These are phyloP conservation scores for Erebia aethiops DNA, from an alignment of 2,888 invertebrate species.

Conservation along the genomic window DNA sequence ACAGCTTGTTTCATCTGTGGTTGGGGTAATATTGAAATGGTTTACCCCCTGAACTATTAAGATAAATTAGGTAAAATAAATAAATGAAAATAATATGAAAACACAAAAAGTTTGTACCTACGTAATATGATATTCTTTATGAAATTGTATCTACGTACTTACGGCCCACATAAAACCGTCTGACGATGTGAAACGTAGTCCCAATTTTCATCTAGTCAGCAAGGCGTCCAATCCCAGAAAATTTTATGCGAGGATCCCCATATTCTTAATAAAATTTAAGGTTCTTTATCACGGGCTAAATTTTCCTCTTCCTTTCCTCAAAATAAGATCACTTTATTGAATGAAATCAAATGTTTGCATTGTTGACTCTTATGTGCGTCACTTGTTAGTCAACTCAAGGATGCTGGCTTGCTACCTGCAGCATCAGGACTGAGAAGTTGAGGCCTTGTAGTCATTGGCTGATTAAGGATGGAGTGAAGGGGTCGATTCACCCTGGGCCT, in stretches of 20 bases:
- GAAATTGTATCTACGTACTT: slow-evolving; percentile 9
- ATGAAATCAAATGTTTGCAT: neutral
- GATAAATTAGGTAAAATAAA: too few relatives aligned
- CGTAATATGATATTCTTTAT: slow-evolving; percentile 1
- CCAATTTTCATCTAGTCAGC: slow-evolving; percentile 27
- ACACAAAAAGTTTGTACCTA: neutral
- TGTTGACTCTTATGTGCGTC: neutral
- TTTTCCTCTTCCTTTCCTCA: too few relatives aligned
- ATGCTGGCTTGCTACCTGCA: too few relatives aligned
- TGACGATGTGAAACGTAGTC: slow-evolving; percentile 31
- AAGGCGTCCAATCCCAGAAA: slow-evolving; percentile 21
- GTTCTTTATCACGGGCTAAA: slow-evolving; percentile 7
- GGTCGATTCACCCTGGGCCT: too few relatives aligned
- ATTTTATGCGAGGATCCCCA: slow-evolving; percentile 22
- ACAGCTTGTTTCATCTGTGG: too few relatives aligned
- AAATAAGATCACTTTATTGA: neutral
- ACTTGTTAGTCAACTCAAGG: too few relatives aligned
- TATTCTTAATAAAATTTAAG: slow-evolving; percentile 17
- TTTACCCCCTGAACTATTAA: too few relatives aligned
- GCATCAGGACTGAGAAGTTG: too few relatives aligned
- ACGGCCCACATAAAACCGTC: slow-evolving; percentile 28
- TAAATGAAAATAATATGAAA: neutral
- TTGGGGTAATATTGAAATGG: too few relatives aligned
- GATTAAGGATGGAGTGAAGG: too few relatives aligned
- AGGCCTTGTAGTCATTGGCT: too few relatives aligned